A percentile compares a stretch with the other conserved stretches of the same genome.
Conservation (phyloP, 2,113 vertebrate genomes). For the Nestor notabilis region DNA sequence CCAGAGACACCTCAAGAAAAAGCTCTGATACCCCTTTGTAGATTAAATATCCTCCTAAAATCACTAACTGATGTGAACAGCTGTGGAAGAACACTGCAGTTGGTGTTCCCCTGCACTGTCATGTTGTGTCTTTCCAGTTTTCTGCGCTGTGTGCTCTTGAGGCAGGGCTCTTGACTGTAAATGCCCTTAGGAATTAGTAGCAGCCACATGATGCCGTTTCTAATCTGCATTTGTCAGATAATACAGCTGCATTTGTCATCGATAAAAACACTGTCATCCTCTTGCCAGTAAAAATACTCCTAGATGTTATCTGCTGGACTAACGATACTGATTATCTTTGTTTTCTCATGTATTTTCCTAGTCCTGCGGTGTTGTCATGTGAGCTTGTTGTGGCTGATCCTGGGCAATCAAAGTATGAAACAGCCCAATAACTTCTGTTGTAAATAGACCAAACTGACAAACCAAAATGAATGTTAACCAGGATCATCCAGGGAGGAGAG, state of each 20-base stretch:
- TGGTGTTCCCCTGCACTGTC: background rate
- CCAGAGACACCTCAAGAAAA: background rate
- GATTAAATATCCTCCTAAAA: background rate
- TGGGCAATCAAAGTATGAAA: background rate
- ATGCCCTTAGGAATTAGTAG: background rate
- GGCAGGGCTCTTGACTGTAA: background rate
- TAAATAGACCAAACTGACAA: background rate
- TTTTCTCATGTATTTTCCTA: background rate
- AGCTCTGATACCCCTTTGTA: background rate
- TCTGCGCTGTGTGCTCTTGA: fast-evolving
- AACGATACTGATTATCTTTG: background rate
- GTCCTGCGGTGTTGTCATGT: background rate
- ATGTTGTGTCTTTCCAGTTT: background rate
- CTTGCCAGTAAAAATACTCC: background rate
- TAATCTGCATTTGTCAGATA: too few species aligned
- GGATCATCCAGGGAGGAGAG: background rate
- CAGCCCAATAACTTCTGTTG: background rate
- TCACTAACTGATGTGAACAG: background rate
- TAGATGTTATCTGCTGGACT: background rate
- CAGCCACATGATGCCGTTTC: background rate
- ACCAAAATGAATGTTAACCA: background rate
- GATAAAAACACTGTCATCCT: background rate
- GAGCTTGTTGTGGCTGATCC: background rate
- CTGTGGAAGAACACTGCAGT: fast-evolving
- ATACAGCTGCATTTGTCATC: background rate